phyloP scores from a whole-genome alignment of 2,113 vertebrate species.

The Hydrochoerus hydrochaeris region DNA sequence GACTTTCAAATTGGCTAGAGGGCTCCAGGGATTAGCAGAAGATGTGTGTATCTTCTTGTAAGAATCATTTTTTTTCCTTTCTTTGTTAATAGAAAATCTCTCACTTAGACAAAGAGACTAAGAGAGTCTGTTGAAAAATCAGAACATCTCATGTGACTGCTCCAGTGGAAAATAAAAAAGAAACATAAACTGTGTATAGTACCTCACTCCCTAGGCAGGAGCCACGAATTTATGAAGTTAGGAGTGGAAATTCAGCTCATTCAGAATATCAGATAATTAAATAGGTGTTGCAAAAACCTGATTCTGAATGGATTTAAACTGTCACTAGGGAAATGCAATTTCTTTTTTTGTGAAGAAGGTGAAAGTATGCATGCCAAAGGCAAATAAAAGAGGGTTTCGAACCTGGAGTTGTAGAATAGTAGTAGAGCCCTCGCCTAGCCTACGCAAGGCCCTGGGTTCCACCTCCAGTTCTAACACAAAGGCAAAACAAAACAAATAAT shows the following conservation, averaged over 20 bases:
- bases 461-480: neutral
- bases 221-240: slow-evolving; percentile 57
- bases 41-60: slow-evolving; percentile 78
- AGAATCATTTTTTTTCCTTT: slow-evolving; percentile 74
- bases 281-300: slow-evolving; percentile 71
- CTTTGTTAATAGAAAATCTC: slow-evolving; percentile 86
- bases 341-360: slow-evolving; percentile 76
- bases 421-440: neutral
- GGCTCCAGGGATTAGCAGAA: slow-evolving; percentile 80
- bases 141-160: slow-evolving; percentile 78
- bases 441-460: neutral
- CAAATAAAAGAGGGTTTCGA: slow-evolving; percentile 66
- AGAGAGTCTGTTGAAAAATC: slow-evolving; percentile 75
- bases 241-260: slow-evolving; percentile 71
- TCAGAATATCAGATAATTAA: slow-evolving; percentile 76
- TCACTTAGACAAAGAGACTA: slow-evolving; percentile 82
- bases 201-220: slow-evolving; percentile 55
- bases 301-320: slow-evolving; percentile 75
- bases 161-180: slow-evolving; percentile 70
- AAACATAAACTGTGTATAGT: slow-evolving; percentile 42
- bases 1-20: slow-evolving; percentile 85
- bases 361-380: slow-evolving; percentile 73
- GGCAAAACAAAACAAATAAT: neutral
- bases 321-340: slow-evolving; percentile 67
- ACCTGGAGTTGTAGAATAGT: neutral